These are phyloP conservation scores for Noctua janthe DNA, from an alignment of 2,888 invertebrate species.

Conservation along the genomic window DNA sequence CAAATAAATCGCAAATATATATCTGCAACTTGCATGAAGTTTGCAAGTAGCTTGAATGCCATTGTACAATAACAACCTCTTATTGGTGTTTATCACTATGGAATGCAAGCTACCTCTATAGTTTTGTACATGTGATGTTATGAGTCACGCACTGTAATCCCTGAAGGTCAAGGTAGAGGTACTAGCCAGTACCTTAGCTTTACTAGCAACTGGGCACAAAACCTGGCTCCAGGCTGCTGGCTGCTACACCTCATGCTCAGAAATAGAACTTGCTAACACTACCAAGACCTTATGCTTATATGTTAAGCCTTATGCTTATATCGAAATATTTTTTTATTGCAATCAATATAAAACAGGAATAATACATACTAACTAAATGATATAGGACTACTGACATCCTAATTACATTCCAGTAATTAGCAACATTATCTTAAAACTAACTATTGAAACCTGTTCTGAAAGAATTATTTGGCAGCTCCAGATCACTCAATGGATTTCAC, in stretches of 20 bases:
- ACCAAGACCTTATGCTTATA: not conserved
- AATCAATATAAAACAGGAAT: not conserved
- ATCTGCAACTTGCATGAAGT: not conserved
- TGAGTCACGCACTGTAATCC: not conserved
- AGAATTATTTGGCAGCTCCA: conserved; percentile 2
- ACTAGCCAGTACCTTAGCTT: too few species aligned
- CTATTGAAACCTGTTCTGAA: conserved; percentile 20
- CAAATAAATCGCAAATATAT: not conserved
- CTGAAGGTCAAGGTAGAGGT: not conserved
- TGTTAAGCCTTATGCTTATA: not conserved
- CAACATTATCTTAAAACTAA: conserved; percentile 36
- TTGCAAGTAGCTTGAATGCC: not conserved
- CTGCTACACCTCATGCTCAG: not conserved
- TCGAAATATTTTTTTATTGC: conserved; percentile 10
- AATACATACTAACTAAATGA: not conserved
- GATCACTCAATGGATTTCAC: conserved; percentile 20
- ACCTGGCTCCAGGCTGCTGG: not conserved
- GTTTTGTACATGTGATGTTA: not conserved
- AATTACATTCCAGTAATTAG: conserved; percentile 4
- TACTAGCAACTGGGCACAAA: not conserved
- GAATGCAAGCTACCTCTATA: not conserved
- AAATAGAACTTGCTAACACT: not conserved
- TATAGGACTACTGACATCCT: conserved; percentile 1
- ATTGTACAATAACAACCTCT: not conserved
- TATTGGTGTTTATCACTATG: not conserved